Conservation (phyloP, 2,797 vertebrate genomes). For the Anniella stebbinsi region DNA sequence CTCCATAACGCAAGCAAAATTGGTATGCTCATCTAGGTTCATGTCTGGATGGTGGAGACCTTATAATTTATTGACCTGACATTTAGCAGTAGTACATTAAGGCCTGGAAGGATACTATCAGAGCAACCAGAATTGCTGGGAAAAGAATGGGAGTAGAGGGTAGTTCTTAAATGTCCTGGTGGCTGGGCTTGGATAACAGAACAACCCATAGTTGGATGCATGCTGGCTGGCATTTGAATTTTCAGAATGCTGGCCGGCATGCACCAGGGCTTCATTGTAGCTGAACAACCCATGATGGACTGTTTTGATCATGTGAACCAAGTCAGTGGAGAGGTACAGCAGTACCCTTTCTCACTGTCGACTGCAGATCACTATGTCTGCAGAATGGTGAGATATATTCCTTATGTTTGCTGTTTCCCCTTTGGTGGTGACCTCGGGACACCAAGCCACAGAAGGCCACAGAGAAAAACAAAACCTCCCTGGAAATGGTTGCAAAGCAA, state of each 20-base stretch:
- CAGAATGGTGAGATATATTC: accelerated
- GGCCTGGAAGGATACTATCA: neutral
- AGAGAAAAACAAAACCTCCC: too few relatives aligned
- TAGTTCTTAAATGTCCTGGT: neutral
- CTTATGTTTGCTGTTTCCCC: neutral
- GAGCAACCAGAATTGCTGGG: neutral
- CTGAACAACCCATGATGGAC: too few relatives aligned
- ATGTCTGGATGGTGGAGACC: neutral
- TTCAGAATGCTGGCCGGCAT: too few relatives aligned
- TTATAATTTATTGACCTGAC: neutral
- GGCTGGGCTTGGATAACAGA: too few relatives aligned
- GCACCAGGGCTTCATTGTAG: too few relatives aligned
- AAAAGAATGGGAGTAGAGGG: too few relatives aligned
- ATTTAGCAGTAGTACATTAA: neutral
- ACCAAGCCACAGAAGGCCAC: too few relatives aligned
- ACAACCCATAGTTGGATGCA: too few relatives aligned
- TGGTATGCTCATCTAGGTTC: neutral
- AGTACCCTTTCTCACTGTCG: neutral
- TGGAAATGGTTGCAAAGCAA: too few relatives aligned
- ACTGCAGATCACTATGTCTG: neutral
- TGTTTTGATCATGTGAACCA: too few relatives aligned
- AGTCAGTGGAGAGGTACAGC: neutral
- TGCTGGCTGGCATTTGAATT: too few relatives aligned
- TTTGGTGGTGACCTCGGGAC: too few relatives aligned
- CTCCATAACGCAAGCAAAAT: neutral